Base-by-base conservation (phyloP, 2,888 invertebrate species). In the Tillus elongatus region DNA sequence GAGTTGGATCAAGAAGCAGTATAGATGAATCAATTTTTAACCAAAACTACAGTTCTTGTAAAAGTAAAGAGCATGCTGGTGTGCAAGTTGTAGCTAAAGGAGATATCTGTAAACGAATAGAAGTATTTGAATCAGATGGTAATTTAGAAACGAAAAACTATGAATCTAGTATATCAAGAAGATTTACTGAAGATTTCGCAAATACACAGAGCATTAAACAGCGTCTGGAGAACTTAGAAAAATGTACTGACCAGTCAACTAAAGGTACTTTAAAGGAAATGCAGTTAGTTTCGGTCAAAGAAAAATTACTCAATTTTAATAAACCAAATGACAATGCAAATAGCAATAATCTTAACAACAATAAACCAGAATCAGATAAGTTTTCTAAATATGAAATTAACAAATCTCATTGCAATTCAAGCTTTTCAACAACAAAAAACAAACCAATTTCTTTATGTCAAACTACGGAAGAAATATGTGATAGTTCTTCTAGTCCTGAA, bases 41-140 rank as follows among this genome's bases (percentile, higher is more conserved):
- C 15, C 51, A 47, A 44, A 51, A 42, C 15, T 44, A 50, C 39
- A 54, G 56, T 39, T 36, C 45, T 13, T 39, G 48, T 36, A 56
- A 56, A 51, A 56, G 55, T 39, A 58, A 61, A 53, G 58, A 61
- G 41, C 49, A 44, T 36, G 49, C 53, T 3, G 61, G 63, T 44
- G 55, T 55, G 11, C 56, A 58, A 44, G 50, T 56, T 12, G 66
- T 80, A 42, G 80, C 83, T n/a, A 88, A 86, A 70, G 82, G 87
- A 13, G 79, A 87, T 59, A 81, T 89, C 47, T 74, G 78, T 39
- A 86, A 87, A 66, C 72, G 87, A 50, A 78, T 86, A 51, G 86
- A 86, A 62, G 74, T 89, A 41, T 89, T 89, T 53, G 88, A 89
- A 62, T 74, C 76, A 49, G 79, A 78, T 50, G 73, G 71, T 49